Evolutionary conservation across 2,888 invertebrate genomes (phyloP), one percentile per base, ranked within the genome.

Genomic region (Metacarcinus magister): DNA sequence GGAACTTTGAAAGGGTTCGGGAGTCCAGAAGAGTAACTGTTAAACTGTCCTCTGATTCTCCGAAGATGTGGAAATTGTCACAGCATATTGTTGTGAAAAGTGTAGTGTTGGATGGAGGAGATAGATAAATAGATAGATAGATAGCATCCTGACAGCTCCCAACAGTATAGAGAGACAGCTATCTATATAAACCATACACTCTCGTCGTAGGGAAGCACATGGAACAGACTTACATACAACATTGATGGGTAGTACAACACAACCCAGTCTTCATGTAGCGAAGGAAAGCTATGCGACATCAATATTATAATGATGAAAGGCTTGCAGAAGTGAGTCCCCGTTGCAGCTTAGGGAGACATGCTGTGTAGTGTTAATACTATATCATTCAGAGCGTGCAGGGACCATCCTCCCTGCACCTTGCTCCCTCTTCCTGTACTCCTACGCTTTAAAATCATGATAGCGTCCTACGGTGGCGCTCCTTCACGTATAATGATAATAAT

Each of bases 41-140:
- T 75, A 2, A 60, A 23, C 60, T 60, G 10, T 75, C 28, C n/a
- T 75, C 75, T 8, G 23, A 75, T 75, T 75, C 75, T n/a, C 75
- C 75, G n/a, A 75, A 75, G 75, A 75, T 28, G n/a, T n/a, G 23
- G 75, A 8, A 75, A 10, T 39, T 39, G 87, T 87, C 87, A 87
- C 87, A 87, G 87, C 87, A 87, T 87, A 87, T 87, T 87, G 87
- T 87, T 87, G 87, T 87, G 87, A 8, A 75, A 7, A n/a, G 67
- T 75, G 67, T 23, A 75, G 75, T 75, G 28, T 75, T 28, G 19
- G 60, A 23, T 60, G 60, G 23, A 60, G 60, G 60, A 60, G 60
- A 60, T 19, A 19, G 19, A 60, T 60, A 16, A 16, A 60, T 60
- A n/a, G 39, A 39, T 60, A 23, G 2, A 60, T 60, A 19, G 23